phyloP scores from a whole-genome alignment of 2,797 vertebrate genomes.

The Pelobates cultripes region DNA sequence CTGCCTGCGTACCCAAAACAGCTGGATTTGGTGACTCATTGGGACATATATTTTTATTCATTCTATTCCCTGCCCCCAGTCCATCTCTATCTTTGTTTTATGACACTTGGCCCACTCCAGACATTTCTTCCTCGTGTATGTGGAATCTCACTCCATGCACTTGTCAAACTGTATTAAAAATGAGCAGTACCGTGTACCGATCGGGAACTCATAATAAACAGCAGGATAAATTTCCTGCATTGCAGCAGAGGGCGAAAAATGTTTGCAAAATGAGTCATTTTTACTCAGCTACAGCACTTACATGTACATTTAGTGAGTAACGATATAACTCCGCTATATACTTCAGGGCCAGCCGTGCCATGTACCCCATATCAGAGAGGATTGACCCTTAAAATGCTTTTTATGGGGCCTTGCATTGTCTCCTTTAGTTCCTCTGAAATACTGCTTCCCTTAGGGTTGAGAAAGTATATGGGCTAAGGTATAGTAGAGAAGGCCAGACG shows the following conservation, averaged over 20 bases:
- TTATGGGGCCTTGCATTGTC: too few relatives aligned
- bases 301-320: too few relatives aligned
- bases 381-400: too few relatives aligned
- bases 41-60: not conserved
- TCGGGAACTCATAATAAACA: not conserved
- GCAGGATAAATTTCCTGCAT: not conserved
- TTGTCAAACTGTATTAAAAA: conserved; percentile 11
- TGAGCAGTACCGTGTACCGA: not conserved
- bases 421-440: too few relatives aligned
- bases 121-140: not conserved
- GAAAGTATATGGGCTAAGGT: too few relatives aligned
- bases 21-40: not conserved
- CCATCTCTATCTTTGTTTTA: conserved; percentile 11
- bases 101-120: not conserved
- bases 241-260: not conserved
- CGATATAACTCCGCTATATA: too few relatives aligned
- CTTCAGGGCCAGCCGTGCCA: too few relatives aligned
- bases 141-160: conserved; percentile 2
- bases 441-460: too few relatives aligned
- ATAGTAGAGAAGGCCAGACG: too few relatives aligned
- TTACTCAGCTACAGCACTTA: not conserved
- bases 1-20: not conserved
- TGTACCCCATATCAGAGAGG: too few relatives aligned
- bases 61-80: not conserved
- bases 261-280: not conserved